Evolutionary conservation across 1,140 invertebrate species (phyloP).

Genomic region (Drosophila ohnishii): DNA sequence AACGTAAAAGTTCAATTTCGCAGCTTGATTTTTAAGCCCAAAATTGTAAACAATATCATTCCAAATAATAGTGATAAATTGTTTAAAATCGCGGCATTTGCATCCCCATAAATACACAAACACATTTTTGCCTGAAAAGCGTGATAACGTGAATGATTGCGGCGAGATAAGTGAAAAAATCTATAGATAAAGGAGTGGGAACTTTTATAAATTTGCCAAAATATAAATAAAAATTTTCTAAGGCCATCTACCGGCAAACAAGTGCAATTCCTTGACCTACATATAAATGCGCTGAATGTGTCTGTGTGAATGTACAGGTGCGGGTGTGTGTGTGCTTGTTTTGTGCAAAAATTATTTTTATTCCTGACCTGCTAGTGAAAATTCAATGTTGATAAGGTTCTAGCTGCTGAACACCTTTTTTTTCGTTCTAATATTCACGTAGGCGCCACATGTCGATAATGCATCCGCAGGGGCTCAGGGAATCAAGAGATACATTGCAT

Average conservation of each 20-base stretch:
- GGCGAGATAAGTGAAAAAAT: conserved; percentile 17
- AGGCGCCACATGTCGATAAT: conserved; percentile 45
- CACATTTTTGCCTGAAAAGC: conserved; percentile 4
- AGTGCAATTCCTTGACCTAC: conserved; percentile 52
- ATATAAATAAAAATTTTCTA: conserved; percentile 1
- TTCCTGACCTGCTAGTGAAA: conserved; percentile 40
- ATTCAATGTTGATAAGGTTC: conserved; percentile 44
- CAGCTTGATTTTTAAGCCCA: conserved; percentile 12
- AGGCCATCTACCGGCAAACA: conserved; percentile 49
- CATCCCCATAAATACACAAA: conserved; percentile 20
- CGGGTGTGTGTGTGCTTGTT: conserved; percentile 7
- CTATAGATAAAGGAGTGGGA: conserved; percentile 9
- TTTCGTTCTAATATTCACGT: conserved; percentile 23
- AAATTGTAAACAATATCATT: conserved; percentile 42
- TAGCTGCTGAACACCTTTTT: conserved; percentile 13
- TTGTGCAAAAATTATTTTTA: conserved; percentile 40
- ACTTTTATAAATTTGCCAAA: conserved; percentile 14
- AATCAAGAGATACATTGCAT: neutral
- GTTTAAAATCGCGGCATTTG: conserved; percentile 3
- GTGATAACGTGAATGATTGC: conserved; percentile 29
- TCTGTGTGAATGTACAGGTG: neutral
- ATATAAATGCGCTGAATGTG: conserved; percentile 13
- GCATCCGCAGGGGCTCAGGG: conserved; percentile 3
- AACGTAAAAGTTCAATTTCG: conserved; percentile 56
- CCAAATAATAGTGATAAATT: conserved; percentile 35